phyloP scores from a whole-genome alignment of 2,888 invertebrate genomes.

The Nomada flava region DNA sequence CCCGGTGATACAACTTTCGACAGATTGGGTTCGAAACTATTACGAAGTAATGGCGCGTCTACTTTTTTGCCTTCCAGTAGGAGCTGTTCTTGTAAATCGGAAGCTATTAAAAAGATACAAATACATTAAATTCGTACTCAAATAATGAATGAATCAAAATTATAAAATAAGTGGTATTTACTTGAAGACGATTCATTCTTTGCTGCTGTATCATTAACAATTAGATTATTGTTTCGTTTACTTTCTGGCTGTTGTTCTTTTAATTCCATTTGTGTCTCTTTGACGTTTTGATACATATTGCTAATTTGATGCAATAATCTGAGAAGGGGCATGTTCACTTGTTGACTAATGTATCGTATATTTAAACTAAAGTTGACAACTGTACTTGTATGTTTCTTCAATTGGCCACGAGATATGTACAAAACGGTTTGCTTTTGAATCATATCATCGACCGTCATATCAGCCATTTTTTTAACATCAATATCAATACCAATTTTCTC shows the following conservation, averaged over 20 bases:
- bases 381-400: slow-evolving; percentile 96
- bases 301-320: slow-evolving; percentile 97
- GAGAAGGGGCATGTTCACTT: slow-evolving; percentile 98
- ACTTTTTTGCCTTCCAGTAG: slow-evolving; percentile 83
- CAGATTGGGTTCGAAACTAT: slow-evolving; percentile 73
- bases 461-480: slow-evolving; percentile 95
- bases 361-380: slow-evolving; percentile 95
- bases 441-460: slow-evolving; percentile 94
- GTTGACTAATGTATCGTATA: slow-evolving; percentile 95
- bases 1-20: slow-evolving; percentile 85
- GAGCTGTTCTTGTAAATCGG: slow-evolving; percentile 88
- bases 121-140: slow-evolving; percentile 19
- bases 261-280: slow-evolving; percentile 96
- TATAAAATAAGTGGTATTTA: slow-evolving; percentile 76
- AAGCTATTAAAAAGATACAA: slow-evolving; percentile 82
- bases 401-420: slow-evolving; percentile 93
- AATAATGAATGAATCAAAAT: slow-evolving; percentile 1
- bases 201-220: slow-evolving; percentile 83
- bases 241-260: slow-evolving; percentile 88
- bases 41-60: slow-evolving; percentile 76
- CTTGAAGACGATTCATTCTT: slow-evolving; percentile 88
- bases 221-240: slow-evolving; percentile 79
- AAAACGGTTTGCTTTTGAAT: slow-evolving; percentile 93
- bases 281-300: slow-evolving; percentile 98
- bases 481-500: slow-evolving; percentile 95